These are phyloP conservation scores for Phoxinus phoxinus DNA, from an alignment of 2,113 vertebrate genomes.

Conservation along the genomic window DNA sequence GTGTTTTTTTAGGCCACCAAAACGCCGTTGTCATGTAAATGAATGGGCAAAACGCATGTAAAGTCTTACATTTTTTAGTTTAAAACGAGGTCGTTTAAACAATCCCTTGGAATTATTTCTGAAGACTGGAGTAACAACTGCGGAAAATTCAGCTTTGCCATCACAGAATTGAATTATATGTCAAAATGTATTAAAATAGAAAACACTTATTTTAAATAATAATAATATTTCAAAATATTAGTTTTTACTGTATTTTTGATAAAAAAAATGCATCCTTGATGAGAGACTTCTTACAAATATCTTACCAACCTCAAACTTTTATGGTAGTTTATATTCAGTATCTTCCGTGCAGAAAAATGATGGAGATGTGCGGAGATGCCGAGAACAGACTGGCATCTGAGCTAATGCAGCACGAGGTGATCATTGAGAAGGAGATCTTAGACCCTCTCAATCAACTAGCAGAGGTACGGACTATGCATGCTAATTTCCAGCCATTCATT, in stretches of 20 bases:
- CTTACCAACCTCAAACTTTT: not conserved
- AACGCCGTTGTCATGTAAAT: too few relatives aligned
- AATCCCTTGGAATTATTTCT: not conserved
- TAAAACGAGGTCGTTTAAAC: too few relatives aligned
- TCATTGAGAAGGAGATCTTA: slow-evolving; percentile 92
- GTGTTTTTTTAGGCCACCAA: too few relatives aligned
- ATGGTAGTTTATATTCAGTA: not conserved
- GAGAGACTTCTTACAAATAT: not conserved
- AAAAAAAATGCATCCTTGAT: not conserved
- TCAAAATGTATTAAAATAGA: not conserved
- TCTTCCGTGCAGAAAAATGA: slow-evolving; percentile 86
- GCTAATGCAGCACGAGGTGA: slow-evolving; percentile 89
- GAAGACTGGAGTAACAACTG: not conserved
- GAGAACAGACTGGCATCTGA: slow-evolving; percentile 93
- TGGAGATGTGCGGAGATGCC: slow-evolving; percentile 92
- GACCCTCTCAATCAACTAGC: slow-evolving; percentile 89
- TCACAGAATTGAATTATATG: not conserved
- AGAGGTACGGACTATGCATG: slow-evolving; percentile 78
- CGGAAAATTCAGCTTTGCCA: not conserved
- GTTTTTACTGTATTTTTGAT: not conserved
- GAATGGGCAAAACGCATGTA: too few relatives aligned
- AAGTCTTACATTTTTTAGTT: too few relatives aligned
- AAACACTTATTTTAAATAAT: not conserved
- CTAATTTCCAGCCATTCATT: not conserved
- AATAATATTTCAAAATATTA: not conserved